Percentiles rank a stretch among this genome's conserved stretches.
Evolutionary conservation across 2,797 vertebrate species (phyloP).

Genomic region (Nyctibius grandis): DNA sequence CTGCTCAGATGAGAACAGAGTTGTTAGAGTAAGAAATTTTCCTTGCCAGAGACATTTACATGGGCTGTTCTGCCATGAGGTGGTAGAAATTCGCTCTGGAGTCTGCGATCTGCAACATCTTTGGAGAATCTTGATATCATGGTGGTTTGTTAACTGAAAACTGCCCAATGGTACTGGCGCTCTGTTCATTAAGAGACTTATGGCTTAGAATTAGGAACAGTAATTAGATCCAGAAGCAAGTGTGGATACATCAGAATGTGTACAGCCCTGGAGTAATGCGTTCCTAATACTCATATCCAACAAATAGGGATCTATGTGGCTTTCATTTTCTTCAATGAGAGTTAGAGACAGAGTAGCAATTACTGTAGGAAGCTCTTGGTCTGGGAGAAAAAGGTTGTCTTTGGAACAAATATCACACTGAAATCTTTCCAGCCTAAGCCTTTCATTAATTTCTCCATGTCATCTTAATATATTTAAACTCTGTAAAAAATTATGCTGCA

Average conservation of each 20-base stretch:
- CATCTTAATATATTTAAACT: conserved; percentile 17
- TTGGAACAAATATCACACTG: conserved; percentile 15
- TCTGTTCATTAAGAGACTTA: not conserved
- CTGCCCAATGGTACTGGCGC: not conserved
- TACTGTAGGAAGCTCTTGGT: not conserved
- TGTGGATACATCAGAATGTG: not conserved
- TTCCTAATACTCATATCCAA: not conserved
- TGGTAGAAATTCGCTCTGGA: not conserved
- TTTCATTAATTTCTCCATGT: conserved; percentile 25
- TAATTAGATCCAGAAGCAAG: conserved; percentile 1
- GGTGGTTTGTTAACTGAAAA: not conserved
- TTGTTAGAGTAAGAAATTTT: not conserved
- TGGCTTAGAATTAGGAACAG: not conserved
- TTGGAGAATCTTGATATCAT: not conserved
- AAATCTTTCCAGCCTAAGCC: conserved; percentile 41
- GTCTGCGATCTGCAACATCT: not conserved
- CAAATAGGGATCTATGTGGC: not conserved
- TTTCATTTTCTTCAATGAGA: not conserved
- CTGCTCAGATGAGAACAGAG: not conserved
- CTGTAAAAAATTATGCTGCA: conserved; percentile 12
- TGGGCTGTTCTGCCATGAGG: not conserved
- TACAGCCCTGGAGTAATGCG: not conserved
- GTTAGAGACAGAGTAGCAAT: not conserved
- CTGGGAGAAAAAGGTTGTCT: not conserved
- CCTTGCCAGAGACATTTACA: not conserved